Evolutionary conservation across 2,888 invertebrate genomes (phyloP).

Genomic region (Neoaliturus tenellus): DNA sequence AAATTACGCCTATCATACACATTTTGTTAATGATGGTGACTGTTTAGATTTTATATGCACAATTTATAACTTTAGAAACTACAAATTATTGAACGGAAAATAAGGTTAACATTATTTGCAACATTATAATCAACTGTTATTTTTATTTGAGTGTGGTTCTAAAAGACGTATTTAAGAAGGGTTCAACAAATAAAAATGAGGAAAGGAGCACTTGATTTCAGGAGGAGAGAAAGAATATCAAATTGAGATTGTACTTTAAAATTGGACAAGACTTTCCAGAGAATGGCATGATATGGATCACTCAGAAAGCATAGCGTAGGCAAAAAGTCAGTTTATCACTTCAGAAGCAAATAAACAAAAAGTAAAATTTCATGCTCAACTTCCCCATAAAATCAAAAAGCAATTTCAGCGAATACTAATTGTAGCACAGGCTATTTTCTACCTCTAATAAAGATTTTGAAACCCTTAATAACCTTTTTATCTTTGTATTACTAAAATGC

Average conservation of each 20-base stretch:
- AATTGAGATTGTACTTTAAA: slow-evolving; percentile 46
- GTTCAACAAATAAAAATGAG: not conserved
- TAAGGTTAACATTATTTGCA: too few species aligned
- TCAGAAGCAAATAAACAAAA: slow-evolving; percentile 50
- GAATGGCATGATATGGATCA: not conserved
- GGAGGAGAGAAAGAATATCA: not conserved
- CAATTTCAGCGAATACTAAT: slow-evolving; percentile 45
- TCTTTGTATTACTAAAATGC: slow-evolving; percentile 54
- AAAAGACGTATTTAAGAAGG: too few species aligned
- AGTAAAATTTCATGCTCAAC: slow-evolving; percentile 58
- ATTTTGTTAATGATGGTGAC: too few species aligned
- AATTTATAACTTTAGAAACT: too few species aligned
- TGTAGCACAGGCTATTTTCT: slow-evolving; percentile 48
- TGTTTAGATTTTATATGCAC: too few species aligned
- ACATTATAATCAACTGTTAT: too few species aligned
- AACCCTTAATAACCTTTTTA: slow-evolving; percentile 47
- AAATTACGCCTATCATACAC: too few species aligned
- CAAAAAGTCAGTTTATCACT: slow-evolving; percentile 2
- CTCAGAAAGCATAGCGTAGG: slow-evolving; percentile 22
- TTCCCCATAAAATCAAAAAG: slow-evolving; percentile 59
- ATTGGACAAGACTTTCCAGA: not conserved
- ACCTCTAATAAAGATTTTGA: slow-evolving; percentile 48
- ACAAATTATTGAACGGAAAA: too few species aligned
- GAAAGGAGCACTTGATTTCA: not conserved
- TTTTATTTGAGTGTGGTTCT: too few species aligned